Base-by-base conservation (phyloP, 2,888 invertebrate genomes). In the Trissolcus brochymenae region DNA sequence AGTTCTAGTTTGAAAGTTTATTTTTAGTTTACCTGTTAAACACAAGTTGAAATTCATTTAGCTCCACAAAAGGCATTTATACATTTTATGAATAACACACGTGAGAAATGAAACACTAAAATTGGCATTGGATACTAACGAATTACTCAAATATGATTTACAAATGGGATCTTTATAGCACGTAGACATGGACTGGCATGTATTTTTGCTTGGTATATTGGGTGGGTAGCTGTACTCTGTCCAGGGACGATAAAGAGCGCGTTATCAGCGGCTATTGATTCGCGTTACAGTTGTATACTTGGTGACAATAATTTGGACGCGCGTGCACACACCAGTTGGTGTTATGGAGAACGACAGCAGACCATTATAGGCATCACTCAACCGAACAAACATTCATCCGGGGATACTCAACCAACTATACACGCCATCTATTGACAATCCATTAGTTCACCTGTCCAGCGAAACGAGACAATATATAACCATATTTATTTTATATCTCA, bases 381-480 rank as follows among this genome's bases (percentile, higher is more conserved):
- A 64, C 56, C 79, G 72, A 70, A 67, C 76, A 79, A 79, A 76
- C 73, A 76, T 78, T 73, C 64, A 71, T 70, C 72, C 60, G 25
- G 66, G 72, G 53, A 73, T 70, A 72, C 54, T 60, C 60, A 62
- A 72, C 71, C 57, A 57, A 72, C 73, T 73, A 76, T 70, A 70
- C 68, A 73, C 68, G 73, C 50, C 84, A 83, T 84, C 78, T 83
- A 82, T 84, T 84, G 83, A 82, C 82, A 82, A 82, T 82, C 81
- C 82, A 82, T 83, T 83, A 82, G 74, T 62, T 76, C 78, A 81
- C 79, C 79, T 80, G 80, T 78, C 79, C 65, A 68, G 65, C 68
- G 70, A 59, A 62, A 35, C 35, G 70, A 61, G 76, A 76, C 79
- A 79, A 73, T 70, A 76, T 70, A 79, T 70, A 62, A 61, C 73